Percentiles rank a stretch among this genome's conserved stretches.
Conservation (phyloP, 2,113 vertebrate genomes). For the Tragelaphus buxtoni region DNA sequence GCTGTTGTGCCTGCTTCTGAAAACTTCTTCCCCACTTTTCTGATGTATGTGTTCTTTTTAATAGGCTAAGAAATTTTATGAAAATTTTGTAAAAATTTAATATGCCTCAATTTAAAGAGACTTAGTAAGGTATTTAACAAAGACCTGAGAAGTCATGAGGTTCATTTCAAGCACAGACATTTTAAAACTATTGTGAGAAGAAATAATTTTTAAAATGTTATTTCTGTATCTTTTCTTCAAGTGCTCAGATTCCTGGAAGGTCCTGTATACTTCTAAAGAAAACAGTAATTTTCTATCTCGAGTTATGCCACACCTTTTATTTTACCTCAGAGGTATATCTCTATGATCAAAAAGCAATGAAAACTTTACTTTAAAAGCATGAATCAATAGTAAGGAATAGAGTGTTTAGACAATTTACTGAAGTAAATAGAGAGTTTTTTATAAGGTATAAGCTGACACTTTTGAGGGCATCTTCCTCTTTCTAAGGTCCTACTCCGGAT, state of each 20-base stretch:
- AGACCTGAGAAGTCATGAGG: neutral
- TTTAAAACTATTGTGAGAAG: neutral
- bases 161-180: neutral
- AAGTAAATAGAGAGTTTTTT: neutral
- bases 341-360: neutral
- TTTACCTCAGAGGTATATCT: neutral
- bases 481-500: neutral
- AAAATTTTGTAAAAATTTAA: neutral
- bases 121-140: neutral
- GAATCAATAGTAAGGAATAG: neutral
- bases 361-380: neutral
- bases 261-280: neutral
- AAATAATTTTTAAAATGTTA: neutral
- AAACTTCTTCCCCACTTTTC: neutral
- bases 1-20: neutral
- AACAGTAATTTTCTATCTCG: neutral
- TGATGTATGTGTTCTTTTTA: neutral
- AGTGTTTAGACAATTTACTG: neutral
- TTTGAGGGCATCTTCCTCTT: neutral
- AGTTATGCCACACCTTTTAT: neutral
- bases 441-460: neutral
- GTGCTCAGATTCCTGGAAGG: neutral
- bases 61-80: neutral
- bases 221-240: neutral
- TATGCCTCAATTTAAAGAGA: neutral